Conservation (phyloP, 2,888 invertebrate genomes). For the Drosophila flavopinicola region DNA sequence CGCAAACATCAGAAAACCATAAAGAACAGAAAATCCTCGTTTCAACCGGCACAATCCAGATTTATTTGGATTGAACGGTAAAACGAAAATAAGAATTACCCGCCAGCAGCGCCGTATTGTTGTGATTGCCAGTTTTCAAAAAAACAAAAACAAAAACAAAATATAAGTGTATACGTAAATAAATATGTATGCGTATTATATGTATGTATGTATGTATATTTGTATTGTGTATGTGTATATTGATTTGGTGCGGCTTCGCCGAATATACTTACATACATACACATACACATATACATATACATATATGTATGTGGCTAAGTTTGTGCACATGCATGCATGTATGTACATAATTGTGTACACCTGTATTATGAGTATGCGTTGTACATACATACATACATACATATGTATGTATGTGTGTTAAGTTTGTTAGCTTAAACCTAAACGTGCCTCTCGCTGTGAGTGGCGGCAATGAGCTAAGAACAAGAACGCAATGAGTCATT, state of each 20-base stretch:
- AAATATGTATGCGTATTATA: slow-evolving; percentile 5
- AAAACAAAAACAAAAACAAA: no score
- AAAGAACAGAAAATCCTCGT: slow-evolving; percentile 38
- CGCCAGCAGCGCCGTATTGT: slow-evolving; percentile 21
- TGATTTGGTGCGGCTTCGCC: slow-evolving; percentile 41
- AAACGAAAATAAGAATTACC: slow-evolving; percentile 41
- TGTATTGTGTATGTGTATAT: slow-evolving; percentile 22
- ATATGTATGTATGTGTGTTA: slow-evolving; percentile 14
- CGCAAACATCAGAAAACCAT: slow-evolving; percentile 39
- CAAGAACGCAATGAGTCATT: slow-evolving; percentile 41
- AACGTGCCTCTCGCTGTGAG: slow-evolving; percentile 32
- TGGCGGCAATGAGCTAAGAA: slow-evolving; percentile 17
- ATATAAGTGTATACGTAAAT: slow-evolving; percentile 20
- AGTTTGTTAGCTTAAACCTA: slow-evolving; percentile 34
- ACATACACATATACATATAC: not conserved
- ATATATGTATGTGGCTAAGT: slow-evolving; percentile 1
- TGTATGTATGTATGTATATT: not conserved
- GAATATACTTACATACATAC: slow-evolving; percentile 5
- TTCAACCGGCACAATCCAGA: slow-evolving; percentile 57
- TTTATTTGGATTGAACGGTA: slow-evolving; percentile 46
- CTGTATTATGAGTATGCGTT: slow-evolving; percentile 1
- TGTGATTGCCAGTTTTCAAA: slow-evolving; percentile 43
- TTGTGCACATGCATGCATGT: not conserved
- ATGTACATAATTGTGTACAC: not conserved
- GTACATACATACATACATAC: no score